Conservation (phyloP, 2,113 vertebrate species). For the Desmodus rotundus region DNA sequence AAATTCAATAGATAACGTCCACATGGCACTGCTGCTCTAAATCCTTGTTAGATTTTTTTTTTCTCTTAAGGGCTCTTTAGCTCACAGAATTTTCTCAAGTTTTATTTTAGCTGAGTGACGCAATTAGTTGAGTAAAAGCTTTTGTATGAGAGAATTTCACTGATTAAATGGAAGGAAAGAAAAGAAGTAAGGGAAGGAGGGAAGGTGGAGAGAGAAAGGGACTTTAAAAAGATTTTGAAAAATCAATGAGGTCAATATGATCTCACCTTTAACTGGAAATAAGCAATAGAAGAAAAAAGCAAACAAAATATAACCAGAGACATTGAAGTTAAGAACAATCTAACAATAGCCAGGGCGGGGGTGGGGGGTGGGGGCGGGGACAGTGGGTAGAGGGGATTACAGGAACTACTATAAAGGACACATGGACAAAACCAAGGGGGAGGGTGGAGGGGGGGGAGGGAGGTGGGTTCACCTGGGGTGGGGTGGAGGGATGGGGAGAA, state of each 20-base stretch:
- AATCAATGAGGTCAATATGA: not conserved
- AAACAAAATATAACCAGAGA: too few species aligned
- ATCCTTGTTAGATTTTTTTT: not conserved
- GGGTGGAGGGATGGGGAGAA: too few species aligned
- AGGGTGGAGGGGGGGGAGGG: too few species aligned
- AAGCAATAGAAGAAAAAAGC: too few species aligned
- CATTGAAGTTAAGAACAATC: too few species aligned
- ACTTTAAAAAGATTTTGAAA: not conserved
- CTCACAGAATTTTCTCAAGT: slow-evolving; percentile 30
- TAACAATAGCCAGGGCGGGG: too few species aligned
- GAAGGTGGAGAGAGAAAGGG: not conserved
- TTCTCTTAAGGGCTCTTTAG: not conserved
- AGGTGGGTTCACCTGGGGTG: too few species aligned
- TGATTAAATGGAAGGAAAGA: not conserved
- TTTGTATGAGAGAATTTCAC: slow-evolving; percentile 14
- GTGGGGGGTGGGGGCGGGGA: too few species aligned
- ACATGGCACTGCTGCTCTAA: slow-evolving; percentile 1
- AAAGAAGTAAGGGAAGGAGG: not conserved
- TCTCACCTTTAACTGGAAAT: too few species aligned
- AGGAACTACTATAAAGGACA: too few species aligned
- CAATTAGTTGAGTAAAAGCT: not conserved
- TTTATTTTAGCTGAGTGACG: slow-evolving; percentile 5
- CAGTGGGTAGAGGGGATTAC: too few species aligned
- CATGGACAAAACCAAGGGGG: too few species aligned
- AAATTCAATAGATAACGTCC: not conserved